These are phyloP conservation scores for Caenorhabditis sp. DNA, from an alignment of 2,888 invertebrate species.

Conservation along the genomic window DNA sequence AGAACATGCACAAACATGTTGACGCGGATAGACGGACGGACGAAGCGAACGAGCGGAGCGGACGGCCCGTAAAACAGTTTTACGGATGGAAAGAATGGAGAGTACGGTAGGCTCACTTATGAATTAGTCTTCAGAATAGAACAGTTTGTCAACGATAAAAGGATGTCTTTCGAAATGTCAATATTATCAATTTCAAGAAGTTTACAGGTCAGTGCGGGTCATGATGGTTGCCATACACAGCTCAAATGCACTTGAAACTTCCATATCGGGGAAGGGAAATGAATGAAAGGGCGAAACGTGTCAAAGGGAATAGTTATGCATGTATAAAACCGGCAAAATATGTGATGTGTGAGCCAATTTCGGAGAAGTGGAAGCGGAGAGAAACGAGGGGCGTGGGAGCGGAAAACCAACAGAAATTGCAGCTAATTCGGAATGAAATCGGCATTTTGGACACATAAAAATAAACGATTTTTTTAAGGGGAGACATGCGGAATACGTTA, in stretches of 20 bases:
- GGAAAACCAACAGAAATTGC: slow-evolving; percentile 46
- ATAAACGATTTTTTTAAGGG: background rate
- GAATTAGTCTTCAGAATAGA: too few species aligned
- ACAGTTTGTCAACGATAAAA: too few species aligned
- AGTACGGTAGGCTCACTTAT: too few species aligned
- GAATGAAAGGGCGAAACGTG: too few species aligned
- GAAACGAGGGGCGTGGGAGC: slow-evolving; percentile 44
- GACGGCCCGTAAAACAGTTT: slow-evolving; percentile 30
- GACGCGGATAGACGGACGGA: background rate
- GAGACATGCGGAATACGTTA: background rate
- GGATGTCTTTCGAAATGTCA: too few species aligned
- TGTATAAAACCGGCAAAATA: slow-evolving; percentile 22
- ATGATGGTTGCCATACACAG: too few species aligned
- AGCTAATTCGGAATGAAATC: slow-evolving; percentile 41
- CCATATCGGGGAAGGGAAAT: too few species aligned
- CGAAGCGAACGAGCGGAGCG: background rate
- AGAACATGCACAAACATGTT: slow-evolving; percentile 40
- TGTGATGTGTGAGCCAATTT: slow-evolving; percentile 48
- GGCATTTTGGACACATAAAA: background rate
- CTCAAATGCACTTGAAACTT: background rate
- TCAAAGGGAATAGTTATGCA: background rate
- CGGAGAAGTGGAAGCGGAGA: slow-evolving; percentile 1
- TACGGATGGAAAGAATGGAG: too few species aligned
- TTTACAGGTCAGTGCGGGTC: too few species aligned
- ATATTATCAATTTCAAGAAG: too few species aligned